Conservation (phyloP, 2,797 vertebrate species). For the Pterois miles region DNA sequence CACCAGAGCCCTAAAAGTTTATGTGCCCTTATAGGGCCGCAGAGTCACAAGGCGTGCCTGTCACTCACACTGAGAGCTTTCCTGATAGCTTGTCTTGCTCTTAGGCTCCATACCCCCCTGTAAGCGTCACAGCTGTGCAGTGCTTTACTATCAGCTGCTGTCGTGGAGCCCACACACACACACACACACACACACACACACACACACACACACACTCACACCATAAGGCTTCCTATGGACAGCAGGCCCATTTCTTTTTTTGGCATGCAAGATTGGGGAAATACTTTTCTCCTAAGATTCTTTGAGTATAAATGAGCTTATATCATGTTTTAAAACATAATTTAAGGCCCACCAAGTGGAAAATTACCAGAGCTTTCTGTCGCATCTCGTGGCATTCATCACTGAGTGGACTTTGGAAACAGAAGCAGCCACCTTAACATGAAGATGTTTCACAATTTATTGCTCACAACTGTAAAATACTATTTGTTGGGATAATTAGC, state of each 20-base stretch:
- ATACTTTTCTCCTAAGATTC: not conserved
- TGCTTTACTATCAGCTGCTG: constrained; percentile 59
- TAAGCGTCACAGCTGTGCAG: constrained; percentile 71
- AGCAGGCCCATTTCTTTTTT: constrained; percentile 45
- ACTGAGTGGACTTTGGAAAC: not conserved
- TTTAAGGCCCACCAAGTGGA: too few species aligned
- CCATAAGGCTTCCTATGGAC: constrained; percentile 21
- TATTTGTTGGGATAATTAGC: not conserved
- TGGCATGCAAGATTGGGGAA: constrained; percentile 12
- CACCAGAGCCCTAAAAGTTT: constrained; percentile 68
- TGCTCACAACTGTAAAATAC: not conserved
- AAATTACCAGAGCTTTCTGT: not conserved
- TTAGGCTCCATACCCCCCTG: constrained; percentile 37
- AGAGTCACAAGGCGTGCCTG: constrained; percentile 83
- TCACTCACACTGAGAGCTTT: constrained; percentile 78
- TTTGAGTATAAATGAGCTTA: not conserved
- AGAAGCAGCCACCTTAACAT: not conserved
- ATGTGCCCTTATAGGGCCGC: constrained; percentile 84
- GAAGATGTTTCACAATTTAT: not conserved
- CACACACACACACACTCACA: not conserved
- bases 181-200: not conserved
- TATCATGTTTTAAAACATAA: not conserved
- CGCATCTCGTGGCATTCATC: not conserved
- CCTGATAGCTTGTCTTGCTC: constrained; percentile 68
- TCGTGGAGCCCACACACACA: not conserved